Base-by-base conservation (phyloP, 2,113 vertebrate species). In the Nothobranchius furzeri region DNA sequence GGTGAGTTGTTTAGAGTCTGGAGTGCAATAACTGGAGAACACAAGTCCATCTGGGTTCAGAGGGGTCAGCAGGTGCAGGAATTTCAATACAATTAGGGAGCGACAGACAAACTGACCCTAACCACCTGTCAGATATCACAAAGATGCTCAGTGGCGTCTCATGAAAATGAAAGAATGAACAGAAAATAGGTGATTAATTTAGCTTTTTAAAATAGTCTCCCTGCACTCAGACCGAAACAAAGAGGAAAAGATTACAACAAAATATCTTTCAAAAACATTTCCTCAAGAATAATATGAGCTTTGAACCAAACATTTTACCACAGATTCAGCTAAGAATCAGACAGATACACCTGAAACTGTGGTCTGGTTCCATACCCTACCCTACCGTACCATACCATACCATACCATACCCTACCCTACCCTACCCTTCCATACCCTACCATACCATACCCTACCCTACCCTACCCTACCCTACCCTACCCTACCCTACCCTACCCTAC, bases 51-150 rank as follows among this genome's bases (percentile, higher is more conserved):
- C 9, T 1, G 8, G n/a, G 14, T 7, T 49, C 6, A 30, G 55
- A 37, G n/a, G 51, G 78, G 75, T 68, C 78, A 78, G 56, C 60
- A 60, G 20, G 66, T 35, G 50, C 58, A 46, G 54, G 15, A 15
- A 7, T n/a, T 12, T 42, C 36, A 45, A 48, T 2, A 9, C 51
- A 46, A 17, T 7, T 1, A 58, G 45, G 56, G 51, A 64, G 51
- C 52, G 69, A 40, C 53, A 30, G 10, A 37, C 76, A 51, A 76
- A 73, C 74, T 60, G 58, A 46, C 60, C 66, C 7, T 43, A 40
- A 13, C 70, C 73, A 73, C 68, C 71, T 78, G 70, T 30, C 49
- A 61, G 45, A 62, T 49, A 73, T 74, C 46, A 57, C 52, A 47
- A 25, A 46, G 35, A 24, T 53, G 11, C 61, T 10, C 37, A 3